Evolutionary conservation across 2,888 invertebrate genomes (phyloP).

Genomic region (Operophtera brumata): DNA sequence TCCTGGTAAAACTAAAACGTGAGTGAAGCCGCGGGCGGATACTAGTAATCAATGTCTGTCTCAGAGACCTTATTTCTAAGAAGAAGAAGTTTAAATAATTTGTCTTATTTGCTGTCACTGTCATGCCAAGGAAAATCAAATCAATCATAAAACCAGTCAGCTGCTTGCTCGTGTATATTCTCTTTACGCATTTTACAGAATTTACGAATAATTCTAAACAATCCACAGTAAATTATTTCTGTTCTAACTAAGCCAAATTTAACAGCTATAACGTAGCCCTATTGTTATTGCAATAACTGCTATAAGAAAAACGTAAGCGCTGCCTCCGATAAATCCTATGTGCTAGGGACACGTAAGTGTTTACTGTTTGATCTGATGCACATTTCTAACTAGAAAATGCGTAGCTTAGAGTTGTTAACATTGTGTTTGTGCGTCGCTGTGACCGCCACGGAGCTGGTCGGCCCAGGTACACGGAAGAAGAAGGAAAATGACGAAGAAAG

Average conservation of each 20-base stretch:
- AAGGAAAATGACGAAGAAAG: constrained; percentile 55
- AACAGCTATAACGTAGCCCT: neutral
- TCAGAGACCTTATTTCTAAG: no score
- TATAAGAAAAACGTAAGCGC: neutral
- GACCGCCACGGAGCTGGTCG: constrained; percentile 58
- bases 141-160: no score
- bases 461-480: constrained; percentile 53
- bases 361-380: constrained; percentile 37
- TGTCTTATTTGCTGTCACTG: no score
- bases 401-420: constrained; percentile 47
- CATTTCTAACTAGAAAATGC: constrained; percentile 49
- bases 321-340: neutral
- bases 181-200: no score
- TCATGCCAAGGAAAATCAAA: no score
- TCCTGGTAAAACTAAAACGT: no score
- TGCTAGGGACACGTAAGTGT: constrained; percentile 67
- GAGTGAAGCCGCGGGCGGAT: no score
- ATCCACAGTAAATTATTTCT: no score
- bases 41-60: no score
- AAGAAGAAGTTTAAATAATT: no score
- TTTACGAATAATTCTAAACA: no score
- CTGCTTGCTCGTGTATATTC: neutral
- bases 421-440: constrained; percentile 56
- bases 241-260: neutral
- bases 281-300: neutral